Percentiles rank a stretch among this genome's conserved stretches.
These are phyloP conservation scores for Gallinago media DNA, from an alignment of 2,113 vertebrate species.

Conservation along the genomic window DNA sequence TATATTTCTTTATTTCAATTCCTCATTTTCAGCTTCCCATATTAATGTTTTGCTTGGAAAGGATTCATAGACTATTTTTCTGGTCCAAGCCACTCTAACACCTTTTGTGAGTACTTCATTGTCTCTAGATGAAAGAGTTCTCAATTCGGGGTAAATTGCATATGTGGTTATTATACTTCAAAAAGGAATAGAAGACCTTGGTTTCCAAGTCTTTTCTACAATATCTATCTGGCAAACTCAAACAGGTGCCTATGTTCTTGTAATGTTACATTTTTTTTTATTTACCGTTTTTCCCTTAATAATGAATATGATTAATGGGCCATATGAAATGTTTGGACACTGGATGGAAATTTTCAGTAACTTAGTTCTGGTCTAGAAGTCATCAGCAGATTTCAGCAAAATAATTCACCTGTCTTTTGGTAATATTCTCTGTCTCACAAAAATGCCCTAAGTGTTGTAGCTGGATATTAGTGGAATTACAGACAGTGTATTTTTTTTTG, in stretches of 20 bases:
- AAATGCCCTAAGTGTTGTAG: background rate
- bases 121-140: background rate
- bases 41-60: background rate
- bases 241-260: background rate
- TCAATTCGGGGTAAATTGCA: background rate
- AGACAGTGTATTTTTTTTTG: background rate
- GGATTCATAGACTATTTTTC: background rate
- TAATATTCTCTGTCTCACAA: background rate
- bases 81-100: background rate
- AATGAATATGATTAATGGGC: background rate
- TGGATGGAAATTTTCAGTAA: background rate
- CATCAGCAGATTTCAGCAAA: background rate
- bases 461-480: background rate
- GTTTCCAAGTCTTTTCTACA: background rate
- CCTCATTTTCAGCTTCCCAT: background rate
- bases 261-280: background rate
- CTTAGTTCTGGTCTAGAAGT: background rate
- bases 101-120: rapidly evolving
- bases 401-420: background rate
- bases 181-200: background rate
- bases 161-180: background rate
- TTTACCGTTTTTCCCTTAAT: background rate
- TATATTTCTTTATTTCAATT: background rate
- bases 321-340: background rate
- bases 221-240: background rate